A percentile compares a stretch with the other conserved stretches of the same genome.
These are phyloP conservation scores for Synergus itoensis DNA, from an alignment of 2,888 invertebrate genomes.

Conservation along the genomic window DNA sequence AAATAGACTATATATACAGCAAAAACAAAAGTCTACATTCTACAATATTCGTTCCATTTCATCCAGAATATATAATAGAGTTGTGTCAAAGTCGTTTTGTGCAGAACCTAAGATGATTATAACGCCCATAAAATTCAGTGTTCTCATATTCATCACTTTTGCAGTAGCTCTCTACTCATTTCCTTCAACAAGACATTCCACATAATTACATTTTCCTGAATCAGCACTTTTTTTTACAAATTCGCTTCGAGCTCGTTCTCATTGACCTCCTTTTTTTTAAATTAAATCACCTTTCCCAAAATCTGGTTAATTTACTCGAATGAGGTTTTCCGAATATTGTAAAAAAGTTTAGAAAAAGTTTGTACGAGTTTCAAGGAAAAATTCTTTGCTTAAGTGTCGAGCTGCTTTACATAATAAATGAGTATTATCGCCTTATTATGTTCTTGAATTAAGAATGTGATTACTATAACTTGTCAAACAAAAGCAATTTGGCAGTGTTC, in stretches of 20 bases:
- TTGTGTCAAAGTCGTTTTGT: not conserved
- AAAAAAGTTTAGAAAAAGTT: not conserved
- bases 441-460: not conserved
- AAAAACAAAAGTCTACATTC: not conserved
- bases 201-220: slow-evolving; percentile 25
- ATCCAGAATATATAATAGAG: not conserved
- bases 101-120: not conserved
- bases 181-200: not conserved
- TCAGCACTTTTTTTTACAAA: slow-evolving; percentile 21
- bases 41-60: not conserved
- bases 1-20: too few species aligned
- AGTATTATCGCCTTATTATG: not conserved
- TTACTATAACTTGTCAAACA: not conserved
- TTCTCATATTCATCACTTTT: slow-evolving; percentile 19
- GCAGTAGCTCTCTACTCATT: not conserved
- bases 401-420: not conserved
- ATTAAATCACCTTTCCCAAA: not conserved
- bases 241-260: slow-evolving; percentile 5
- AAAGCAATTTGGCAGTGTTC: not conserved
- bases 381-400: not conserved
- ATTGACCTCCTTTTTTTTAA: slow-evolving; percentile 19
- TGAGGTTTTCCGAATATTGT: not conserved
- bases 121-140: slow-evolving; percentile 3
- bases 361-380: not conserved
- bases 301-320: not conserved